Evolutionary conservation across 2,113 vertebrate species (phyloP).

Genomic region (mouse (Mus musculus)): GRCm39 chr1:67709501-67710000

Average conservation of each 20-base stretch:
- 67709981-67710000: constrained; percentile 1
- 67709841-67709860: too few relatives aligned
- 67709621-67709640: too few relatives aligned
- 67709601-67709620: too few relatives aligned
- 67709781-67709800: not conserved
- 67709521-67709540: too few relatives aligned
- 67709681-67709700: not conserved
- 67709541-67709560: too few relatives aligned
- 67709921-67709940: not conserved
- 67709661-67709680: too few relatives aligned
- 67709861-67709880: too few relatives aligned
- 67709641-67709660: too few relatives aligned
- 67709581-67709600: too few relatives aligned
- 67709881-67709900: not conserved
- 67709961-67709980: not conserved
- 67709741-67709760: not conserved
- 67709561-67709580: too few relatives aligned
- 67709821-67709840: not conserved
- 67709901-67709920: not conserved
- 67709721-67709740: not conserved
- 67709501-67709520: not conserved
- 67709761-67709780: not conserved
- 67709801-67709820: not conserved
- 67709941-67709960: constrained; percentile 11
- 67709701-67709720: not conserved